Base-by-base conservation (phyloP, 2,888 invertebrate genomes). In the Leptura quadrifasciata region DNA sequence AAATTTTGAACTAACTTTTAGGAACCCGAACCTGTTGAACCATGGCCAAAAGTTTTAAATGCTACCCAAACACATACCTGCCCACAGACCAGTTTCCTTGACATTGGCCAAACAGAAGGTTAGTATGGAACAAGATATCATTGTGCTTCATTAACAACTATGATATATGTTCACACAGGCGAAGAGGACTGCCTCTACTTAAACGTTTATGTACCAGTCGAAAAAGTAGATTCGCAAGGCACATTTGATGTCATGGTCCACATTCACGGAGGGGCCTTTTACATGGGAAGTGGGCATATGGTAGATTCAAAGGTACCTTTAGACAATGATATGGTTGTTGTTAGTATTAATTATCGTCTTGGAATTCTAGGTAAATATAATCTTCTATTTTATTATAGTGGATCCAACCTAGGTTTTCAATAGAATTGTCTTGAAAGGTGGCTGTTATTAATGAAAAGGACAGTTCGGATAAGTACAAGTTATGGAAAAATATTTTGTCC, bases 181-280 rank as follows among this genome's bases (percentile, higher is more conserved):
- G 89, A 89, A 76, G 94, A 94, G 87, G 93, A 94, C 88, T 94
- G 94, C 78, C 88, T 94, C 0, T 93, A 91, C 80, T 78, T 93
- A 1, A 94, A 93, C 85, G 90, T 94, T 0, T 91, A 91, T 82
- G 91, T 92, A 0, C 93, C 94, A 0, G 20, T 85, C 87, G n/a
- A 88, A 87, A 87, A 88, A 31, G 86, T 89, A 71, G 87, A 82
- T 5, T 84, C 88, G 0, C 88, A 89, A 47, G 83, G 81, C 63
- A 81, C 85, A 39, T 78, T 88, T 55, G 89, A 90, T 39, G 90
- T 91, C 0, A 80, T 91, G 39, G 87, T 91, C 2, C 88, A 87
- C 75, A 88, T 91, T 61, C 90, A 91, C 76, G 90, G 90, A 12
- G 90, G 91, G 6, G 89, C 87, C 15, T 90, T 89, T 78, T 88